phyloP scores from a whole-genome alignment of 2,113 vertebrate genomes.

The Paratilapia polleni region DNA sequence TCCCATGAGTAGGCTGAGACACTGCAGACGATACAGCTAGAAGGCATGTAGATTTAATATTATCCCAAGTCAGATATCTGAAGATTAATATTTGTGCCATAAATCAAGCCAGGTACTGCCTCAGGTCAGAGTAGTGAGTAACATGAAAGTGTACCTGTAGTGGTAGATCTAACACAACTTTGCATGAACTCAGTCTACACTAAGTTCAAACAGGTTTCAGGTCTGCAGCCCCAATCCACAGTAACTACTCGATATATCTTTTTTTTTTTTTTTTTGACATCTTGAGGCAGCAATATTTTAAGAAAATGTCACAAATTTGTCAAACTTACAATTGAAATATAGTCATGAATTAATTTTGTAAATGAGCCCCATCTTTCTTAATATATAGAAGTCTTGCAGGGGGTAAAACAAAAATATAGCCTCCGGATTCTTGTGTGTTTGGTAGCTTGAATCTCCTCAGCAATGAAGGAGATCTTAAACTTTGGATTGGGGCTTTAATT shows the following conservation, averaged over 20 bases:
- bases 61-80: slow-evolving; percentile 31
- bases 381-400: neutral
- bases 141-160: neutral
- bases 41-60: slow-evolving; percentile 46
- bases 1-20: slow-evolving; percentile 58
- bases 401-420: neutral
- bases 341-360: no score
- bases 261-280: neutral
- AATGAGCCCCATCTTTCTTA: neutral
- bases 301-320: neutral
- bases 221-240: neutral
- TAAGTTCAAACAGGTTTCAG: neutral
- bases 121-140: slow-evolving; percentile 6
- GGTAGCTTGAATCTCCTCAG: neutral
- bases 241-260: neutral
- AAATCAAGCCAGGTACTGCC: neutral
- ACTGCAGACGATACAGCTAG: slow-evolving; percentile 69
- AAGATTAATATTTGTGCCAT: slow-evolving; percentile 39
- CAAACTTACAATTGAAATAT: neutral
- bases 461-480: neutral
- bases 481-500: slow-evolving; percentile 6
- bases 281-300: neutral
- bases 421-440: neutral
- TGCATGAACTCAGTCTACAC: slow-evolving; percentile 22
- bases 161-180: slow-evolving; percentile 7